A percentile compares a stretch with the other conserved stretches of the same genome.
Evolutionary conservation across 2,113 vertebrate genomes (phyloP).

Genomic region (Panthera tigris): DNA sequence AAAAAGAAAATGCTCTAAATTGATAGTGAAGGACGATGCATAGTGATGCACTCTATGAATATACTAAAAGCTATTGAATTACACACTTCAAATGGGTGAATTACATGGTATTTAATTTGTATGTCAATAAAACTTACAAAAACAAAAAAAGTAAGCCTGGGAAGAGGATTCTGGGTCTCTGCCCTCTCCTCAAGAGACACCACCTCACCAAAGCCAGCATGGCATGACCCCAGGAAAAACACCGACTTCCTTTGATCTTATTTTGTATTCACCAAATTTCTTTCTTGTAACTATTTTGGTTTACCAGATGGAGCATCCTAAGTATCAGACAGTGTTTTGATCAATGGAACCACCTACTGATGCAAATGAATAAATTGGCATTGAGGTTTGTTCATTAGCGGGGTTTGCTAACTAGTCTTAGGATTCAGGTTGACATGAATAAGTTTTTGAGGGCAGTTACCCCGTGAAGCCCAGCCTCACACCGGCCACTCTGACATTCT

Average conservation of each 20-base stretch:
- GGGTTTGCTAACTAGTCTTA: not conserved
- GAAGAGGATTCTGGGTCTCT: not conserved
- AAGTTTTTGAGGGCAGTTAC: not conserved
- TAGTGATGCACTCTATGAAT: not conserved
- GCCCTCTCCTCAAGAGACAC: not conserved
- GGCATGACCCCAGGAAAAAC: not conserved
- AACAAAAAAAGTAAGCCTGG: not conserved
- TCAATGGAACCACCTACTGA: not conserved
- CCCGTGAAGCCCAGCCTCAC: not conserved
- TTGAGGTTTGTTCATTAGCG: not conserved
- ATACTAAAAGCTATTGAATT: not conserved
- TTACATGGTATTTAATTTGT: not conserved
- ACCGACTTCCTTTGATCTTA: not conserved
- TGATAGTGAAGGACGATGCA: not conserved
- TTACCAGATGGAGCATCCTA: not conserved
- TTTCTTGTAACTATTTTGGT: not conserved
- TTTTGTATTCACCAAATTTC: not conserved
- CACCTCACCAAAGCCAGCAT: accelerated
- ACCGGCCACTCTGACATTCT: not conserved
- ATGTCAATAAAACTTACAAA: not conserved
- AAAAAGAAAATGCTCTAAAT: too few species aligned
- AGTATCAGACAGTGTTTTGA: not conserved
- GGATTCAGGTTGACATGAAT: not conserved
- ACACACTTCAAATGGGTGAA: not conserved
- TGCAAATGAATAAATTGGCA: not conserved